Evolutionary conservation across 1,140 invertebrate genomes (phyloP).

Genomic region (Atta cephalotes): DNA sequence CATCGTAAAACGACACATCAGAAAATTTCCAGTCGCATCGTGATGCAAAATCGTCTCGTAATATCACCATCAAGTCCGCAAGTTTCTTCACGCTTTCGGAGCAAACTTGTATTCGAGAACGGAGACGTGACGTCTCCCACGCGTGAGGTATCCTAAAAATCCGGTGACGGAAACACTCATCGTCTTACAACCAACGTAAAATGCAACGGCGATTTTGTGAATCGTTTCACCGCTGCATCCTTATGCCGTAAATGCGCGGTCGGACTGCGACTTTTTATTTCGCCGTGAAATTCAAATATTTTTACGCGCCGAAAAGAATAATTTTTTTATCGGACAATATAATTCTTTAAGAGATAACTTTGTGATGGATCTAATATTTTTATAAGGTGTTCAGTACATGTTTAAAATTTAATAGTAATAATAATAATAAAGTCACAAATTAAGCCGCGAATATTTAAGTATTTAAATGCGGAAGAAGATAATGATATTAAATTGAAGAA

Average conservation of each 20-base stretch:
- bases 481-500: background rate
- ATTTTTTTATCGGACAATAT: conserved; percentile 35
- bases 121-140: background rate
- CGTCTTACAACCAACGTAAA: conserved; percentile 40
- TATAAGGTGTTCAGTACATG: background rate
- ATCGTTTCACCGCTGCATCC: conserved; percentile 28
- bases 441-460: background rate
- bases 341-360: background rate
- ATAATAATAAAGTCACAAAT: background rate
- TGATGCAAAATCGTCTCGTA: conserved; percentile 13
- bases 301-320: background rate
- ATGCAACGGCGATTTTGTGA: conserved; percentile 36
- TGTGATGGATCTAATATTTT: background rate
- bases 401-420: background rate
- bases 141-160: conserved; percentile 43
- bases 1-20: conserved; percentile 31
- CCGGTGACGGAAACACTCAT: conserved; percentile 7
- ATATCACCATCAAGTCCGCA: background rate
- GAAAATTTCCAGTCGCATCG: conserved; percentile 16
- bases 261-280: conserved; percentile 30
- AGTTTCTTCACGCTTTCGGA: conserved; percentile 17
- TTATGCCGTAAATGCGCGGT: conserved; percentile 28
- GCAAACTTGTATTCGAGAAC: background rate
- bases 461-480: background rate
- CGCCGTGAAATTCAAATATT: conserved; percentile 9